Conservation (phyloP, 2,888 invertebrate genomes). For the Agonopterix arenella region DNA sequence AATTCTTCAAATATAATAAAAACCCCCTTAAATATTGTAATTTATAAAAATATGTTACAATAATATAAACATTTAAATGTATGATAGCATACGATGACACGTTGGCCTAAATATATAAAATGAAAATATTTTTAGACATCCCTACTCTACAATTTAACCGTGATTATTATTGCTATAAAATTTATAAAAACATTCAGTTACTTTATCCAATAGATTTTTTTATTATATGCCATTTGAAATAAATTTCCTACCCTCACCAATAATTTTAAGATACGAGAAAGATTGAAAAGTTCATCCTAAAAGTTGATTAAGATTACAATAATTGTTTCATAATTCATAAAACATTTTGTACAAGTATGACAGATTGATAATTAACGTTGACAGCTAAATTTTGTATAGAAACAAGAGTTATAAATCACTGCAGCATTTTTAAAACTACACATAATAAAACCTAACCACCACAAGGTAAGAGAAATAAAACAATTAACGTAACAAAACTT, state of each 20-base stretch:
- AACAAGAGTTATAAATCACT: too few species aligned
- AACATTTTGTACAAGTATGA: too few species aligned
- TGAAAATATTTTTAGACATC: slow-evolving; percentile 14
- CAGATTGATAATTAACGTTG: too few species aligned
- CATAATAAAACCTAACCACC: slow-evolving; percentile 11
- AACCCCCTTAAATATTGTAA: slow-evolving; percentile 20
- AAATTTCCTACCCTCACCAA: slow-evolving; percentile 54
- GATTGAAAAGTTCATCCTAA: too few species aligned
- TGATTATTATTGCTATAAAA: slow-evolving; percentile 24
- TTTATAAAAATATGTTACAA: slow-evolving; percentile 44
- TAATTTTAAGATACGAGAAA: slow-evolving; percentile 17
- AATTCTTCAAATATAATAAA: slow-evolving; percentile 16
- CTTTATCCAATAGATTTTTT: slow-evolving; percentile 38
- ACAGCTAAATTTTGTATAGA: too few species aligned
- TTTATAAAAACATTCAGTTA: slow-evolving; percentile 27
- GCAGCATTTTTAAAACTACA: slow-evolving; percentile 1
- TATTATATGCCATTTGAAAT: slow-evolving; percentile 19
- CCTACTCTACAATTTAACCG: slow-evolving; percentile 18
- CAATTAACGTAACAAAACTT: slow-evolving; percentile 10
- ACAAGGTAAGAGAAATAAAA: slow-evolving; percentile 9
- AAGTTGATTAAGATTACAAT: too few species aligned
- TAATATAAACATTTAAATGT: slow-evolving; percentile 23
- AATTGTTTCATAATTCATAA: too few species aligned
- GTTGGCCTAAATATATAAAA: slow-evolving; percentile 13
- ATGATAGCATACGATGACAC: slow-evolving; percentile 2